Conservation (phyloP, 2,888 invertebrate genomes). For the Myopa testacea region DNA sequence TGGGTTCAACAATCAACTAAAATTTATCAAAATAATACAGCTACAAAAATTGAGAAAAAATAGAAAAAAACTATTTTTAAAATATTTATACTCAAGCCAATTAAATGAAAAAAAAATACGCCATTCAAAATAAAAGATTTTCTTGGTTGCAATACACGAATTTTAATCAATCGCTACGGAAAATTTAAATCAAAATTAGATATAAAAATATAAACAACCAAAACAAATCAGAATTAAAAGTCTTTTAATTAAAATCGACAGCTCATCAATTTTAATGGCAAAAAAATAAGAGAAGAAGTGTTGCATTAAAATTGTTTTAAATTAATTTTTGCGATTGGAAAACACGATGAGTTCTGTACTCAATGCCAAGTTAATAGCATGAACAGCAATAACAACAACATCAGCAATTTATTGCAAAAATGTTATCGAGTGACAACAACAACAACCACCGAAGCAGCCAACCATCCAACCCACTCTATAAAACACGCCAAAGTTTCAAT, state of each 20-base stretch:
- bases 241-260: conserved; percentile 19
- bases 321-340: background rate
- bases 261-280: conserved; percentile 2
- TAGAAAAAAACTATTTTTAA: background rate
- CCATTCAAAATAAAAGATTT: background rate
- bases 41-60: background rate
- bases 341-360: no score
- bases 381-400: background rate
- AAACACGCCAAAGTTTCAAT: background rate
- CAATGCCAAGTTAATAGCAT: background rate
- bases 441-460: background rate
- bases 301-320: conserved; percentile 2
- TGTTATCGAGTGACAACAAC: background rate
- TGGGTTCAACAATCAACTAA: conserved; percentile 1
- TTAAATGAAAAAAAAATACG: no score
- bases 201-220: no score
- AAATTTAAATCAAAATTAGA: no score
- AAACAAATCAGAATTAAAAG: background rate
- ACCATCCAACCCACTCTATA: background rate
- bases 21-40: background rate
- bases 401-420: background rate
- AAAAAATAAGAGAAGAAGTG: background rate
- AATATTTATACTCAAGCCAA: no score
- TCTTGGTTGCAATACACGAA: background rate
- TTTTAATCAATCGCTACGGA: no score